Evolutionary conservation across 2,113 vertebrate species (phyloP), one percentile per base, ranked within the genome.

Genomic region (Corynorhinus townsendii): DNA sequence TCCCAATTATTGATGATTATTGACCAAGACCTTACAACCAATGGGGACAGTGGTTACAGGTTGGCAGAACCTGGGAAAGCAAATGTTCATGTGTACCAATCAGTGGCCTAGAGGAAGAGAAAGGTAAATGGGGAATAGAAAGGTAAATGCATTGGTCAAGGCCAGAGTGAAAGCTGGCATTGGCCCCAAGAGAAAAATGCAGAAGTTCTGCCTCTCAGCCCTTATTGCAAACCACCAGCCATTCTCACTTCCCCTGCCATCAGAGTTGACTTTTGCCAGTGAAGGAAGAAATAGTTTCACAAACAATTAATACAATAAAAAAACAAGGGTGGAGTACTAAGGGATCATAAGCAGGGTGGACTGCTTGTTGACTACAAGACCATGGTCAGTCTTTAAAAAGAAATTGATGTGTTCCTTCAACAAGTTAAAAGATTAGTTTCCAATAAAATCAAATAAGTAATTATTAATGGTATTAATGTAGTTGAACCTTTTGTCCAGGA

Each of bases 121-220:
- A 95, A 97, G 94, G 84, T 93, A 96, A 94, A 96, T 92, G 90
- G 76, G 89, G 97, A 97, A 96, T 72, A 97, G 96, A 95, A 96
- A 96, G 84, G 89, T 90, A 90, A 94, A 52, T 9, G 38, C 49
- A 88, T 43, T 6, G 83, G 85, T 80, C 86, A 95, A 80, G 95
- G 38, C 40, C 69, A 80, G 33, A 80, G 79, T n/a, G 66, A 95
- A 95, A 93, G 76, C 38, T 90, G n/a, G 69, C 49, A 40, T 24
- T 26, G 40, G 40, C 73, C 77, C 77, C 86, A 71, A 68, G 77
- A 95, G 83, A 89, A 93, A 94, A 95, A 97, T 96, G 95, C 90
- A 93, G 97, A 97, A 97, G 97, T 95, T 91, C 54, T 93, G 38
- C 54, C 40, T 97, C 95, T 94, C 96, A 43, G 91, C 86, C 85